Evolutionary conservation across 2,797 vertebrate genomes (phyloP).

Genomic region (Siniperca undulata): DNA sequence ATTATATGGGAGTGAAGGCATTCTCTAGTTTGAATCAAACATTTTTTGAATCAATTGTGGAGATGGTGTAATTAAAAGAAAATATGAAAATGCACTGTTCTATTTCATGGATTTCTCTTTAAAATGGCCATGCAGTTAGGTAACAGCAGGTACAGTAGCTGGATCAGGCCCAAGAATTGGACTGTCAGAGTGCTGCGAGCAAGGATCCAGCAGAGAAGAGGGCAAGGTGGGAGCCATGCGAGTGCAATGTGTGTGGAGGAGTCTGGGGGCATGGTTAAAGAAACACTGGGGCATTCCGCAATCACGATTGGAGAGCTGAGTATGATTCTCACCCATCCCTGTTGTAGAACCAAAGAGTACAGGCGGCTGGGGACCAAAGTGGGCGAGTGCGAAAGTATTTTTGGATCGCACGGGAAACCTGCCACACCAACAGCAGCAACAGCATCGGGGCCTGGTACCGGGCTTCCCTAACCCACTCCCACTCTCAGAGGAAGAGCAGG

Average conservation of each 20-base stretch:
- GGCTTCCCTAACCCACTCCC: constrained; percentile 91
- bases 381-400: constrained; percentile 89
- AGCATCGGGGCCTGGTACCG: constrained; percentile 85
- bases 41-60: constrained; percentile 17
- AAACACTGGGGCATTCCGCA: constrained; percentile 82
- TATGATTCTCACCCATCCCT: constrained; percentile 81
- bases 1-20: not conserved
- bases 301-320: constrained; percentile 83
- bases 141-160: constrained; percentile 83
- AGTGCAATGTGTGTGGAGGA: constrained; percentile 76
- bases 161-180: constrained; percentile 77
- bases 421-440: constrained; percentile 81
- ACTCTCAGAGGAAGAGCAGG: constrained; percentile 81
- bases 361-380: constrained; percentile 87
- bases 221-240: constrained; percentile 74
- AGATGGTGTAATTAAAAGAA: constrained; percentile 7
- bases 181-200: constrained; percentile 72
- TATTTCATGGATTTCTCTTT: constrained; percentile 47
- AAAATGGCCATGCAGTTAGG: constrained; percentile 73
- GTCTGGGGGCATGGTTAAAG: constrained; percentile 78
- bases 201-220: constrained; percentile 75
- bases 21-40: constrained; percentile 16
- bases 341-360: constrained; percentile 82
- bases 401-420: constrained; percentile 89
- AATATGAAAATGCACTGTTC: constrained; percentile 12